Evolutionary conservation across 92 coral and sea anemone genomes (phyloP).

Genomic region (Virgularia gustaviana): DNA sequence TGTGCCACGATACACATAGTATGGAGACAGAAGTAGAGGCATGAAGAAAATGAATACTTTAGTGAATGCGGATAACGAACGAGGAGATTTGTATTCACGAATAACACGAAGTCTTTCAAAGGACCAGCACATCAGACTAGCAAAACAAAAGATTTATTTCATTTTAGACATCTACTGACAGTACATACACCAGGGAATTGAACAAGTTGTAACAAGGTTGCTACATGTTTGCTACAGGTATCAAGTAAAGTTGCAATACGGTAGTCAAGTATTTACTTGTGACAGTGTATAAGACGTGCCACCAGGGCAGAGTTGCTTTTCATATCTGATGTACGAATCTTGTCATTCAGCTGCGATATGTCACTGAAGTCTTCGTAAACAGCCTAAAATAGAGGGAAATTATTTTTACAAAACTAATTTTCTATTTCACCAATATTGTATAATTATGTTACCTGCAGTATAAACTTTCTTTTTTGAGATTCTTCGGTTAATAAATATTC

Average conservation of each 20-base stretch:
- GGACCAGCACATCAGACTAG: conserved; percentile 93
- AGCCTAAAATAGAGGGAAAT: conserved; percentile 66
- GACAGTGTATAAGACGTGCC: conserved; percentile 84
- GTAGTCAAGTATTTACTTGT: conserved; percentile 96
- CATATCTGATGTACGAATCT: conserved; percentile 61
- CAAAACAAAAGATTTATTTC: neutral
- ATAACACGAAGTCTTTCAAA: conserved; percentile 91
- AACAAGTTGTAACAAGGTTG: too few relatives aligned
- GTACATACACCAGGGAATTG: neutral
- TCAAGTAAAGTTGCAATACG: too few relatives aligned
- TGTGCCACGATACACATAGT: conserved; percentile 78
- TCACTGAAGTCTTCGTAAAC: conserved; percentile 98
- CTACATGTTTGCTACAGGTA: too few relatives aligned
- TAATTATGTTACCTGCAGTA: conserved; percentile 56
- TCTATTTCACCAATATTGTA: neutral
- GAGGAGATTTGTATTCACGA: conserved; percentile 96
- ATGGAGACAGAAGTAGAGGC: conserved; percentile 92
- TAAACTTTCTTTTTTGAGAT: conserved; percentile 65
- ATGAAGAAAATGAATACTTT: conserved; percentile 93
- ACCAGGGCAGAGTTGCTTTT: conserved; percentile 63
- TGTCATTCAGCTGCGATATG: conserved; percentile 87
- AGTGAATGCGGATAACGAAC: conserved; percentile 91
- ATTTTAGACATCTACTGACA: neutral
- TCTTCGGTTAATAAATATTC: conserved; percentile 85
- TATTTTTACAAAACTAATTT: too few relatives aligned